Percentiles rank a stretch among this genome's conserved stretches.
These are phyloP conservation scores for Panonychus citri DNA, from an alignment of 1,140 invertebrate species.

Conservation along the genomic window DNA sequence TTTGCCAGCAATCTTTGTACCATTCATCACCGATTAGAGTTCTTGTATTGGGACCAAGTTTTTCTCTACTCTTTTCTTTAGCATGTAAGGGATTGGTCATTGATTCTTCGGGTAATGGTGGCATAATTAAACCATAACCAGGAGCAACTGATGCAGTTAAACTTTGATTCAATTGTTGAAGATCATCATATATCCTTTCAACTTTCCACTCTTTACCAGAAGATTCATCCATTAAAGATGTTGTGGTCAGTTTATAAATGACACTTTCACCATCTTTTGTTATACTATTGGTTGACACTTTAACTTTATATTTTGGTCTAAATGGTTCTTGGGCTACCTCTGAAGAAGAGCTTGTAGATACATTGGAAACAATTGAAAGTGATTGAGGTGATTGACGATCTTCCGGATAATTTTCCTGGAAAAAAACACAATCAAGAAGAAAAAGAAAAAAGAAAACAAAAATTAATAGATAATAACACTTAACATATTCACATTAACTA, in stretches of 20 bases:
- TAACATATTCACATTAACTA: too few relatives aligned
- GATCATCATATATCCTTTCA: conserved; percentile 23
- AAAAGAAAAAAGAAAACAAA: too few relatives aligned
- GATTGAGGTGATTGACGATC: not conserved
- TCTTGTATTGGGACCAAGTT: conserved; percentile 21
- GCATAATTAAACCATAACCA: conserved; percentile 24
- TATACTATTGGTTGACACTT: not conserved
- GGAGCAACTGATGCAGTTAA: conserved; percentile 20
- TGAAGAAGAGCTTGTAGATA: not conserved
- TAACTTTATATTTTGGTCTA: not conserved
- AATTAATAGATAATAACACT: too few relatives aligned
- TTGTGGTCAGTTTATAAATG: not conserved
- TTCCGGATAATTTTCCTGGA: too few relatives aligned
- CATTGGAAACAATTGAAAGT: not conserved
- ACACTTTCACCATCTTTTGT: not conserved
- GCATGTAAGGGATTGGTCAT: conserved; percentile 7
- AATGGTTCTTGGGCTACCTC: not conserved
- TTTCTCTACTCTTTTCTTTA: conserved; percentile 10
- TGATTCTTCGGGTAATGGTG: conserved; percentile 24
- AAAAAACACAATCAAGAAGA: too few relatives aligned
- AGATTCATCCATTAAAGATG: not conserved
- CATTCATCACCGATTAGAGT: conserved; percentile 21
- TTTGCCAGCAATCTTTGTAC: conserved; percentile 22
- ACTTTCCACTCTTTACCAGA: not conserved
- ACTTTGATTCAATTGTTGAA: conserved; percentile 27